Conservation (phyloP, 2,888 invertebrate species). For the Lepidonotus clava region DNA sequence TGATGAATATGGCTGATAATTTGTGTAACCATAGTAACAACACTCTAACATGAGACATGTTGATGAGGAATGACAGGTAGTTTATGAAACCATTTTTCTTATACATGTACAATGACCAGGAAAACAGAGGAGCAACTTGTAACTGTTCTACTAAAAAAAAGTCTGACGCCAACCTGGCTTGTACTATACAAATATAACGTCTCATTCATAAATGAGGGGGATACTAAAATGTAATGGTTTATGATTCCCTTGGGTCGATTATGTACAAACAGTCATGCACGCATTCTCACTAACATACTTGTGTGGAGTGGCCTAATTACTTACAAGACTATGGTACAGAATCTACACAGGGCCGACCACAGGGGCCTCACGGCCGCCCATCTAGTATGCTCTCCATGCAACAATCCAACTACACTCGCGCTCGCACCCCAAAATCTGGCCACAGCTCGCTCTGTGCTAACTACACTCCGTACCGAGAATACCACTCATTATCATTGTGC, state of each 20-base stretch:
- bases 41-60: constrained; percentile 37
- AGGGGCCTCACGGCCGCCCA: not conserved
- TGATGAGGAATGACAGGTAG: constrained; percentile 26
- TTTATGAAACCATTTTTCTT: not conserved
- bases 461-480: too few relatives aligned
- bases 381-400: not conserved
- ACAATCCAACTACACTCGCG: not conserved
- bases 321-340: constrained; percentile 48
- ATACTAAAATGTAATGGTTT: constrained; percentile 21
- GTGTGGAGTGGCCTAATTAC: constrained; percentile 12
- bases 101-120: constrained; percentile 23
- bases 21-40: constrained; percentile 45
- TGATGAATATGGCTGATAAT: constrained; percentile 34
- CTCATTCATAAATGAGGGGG: constrained; percentile 13
- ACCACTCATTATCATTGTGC: constrained; percentile 1
- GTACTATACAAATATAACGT: constrained; percentile 50
- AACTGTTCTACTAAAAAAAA: not conserved
- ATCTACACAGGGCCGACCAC: not conserved
- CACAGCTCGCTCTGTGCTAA: too few relatives aligned
- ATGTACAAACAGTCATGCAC: constrained; percentile 47
- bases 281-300: constrained; percentile 33
- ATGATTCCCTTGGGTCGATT: constrained; percentile 11
- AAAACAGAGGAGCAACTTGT: not conserved
- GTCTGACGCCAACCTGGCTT: not conserved
- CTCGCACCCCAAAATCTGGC: not conserved